Evolutionary conservation across 2,888 invertebrate species (phyloP).

Genomic region (Ptychoptera albimana): DNA sequence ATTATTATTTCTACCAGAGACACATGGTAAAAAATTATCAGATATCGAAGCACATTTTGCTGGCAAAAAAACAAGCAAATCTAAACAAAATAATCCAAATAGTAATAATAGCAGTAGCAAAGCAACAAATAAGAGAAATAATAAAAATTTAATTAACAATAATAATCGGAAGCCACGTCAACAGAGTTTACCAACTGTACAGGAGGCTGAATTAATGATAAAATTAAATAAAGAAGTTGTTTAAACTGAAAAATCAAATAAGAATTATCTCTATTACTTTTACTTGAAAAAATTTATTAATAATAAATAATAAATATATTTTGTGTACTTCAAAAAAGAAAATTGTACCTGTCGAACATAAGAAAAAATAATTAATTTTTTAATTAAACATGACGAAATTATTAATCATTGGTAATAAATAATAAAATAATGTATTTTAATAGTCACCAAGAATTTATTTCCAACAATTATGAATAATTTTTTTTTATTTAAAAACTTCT

Average conservation of each 20-base stretch:
- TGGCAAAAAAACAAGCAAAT: conserved; percentile 25
- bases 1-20: conserved; percentile 39
- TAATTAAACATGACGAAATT: too few relatives aligned
- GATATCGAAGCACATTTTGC: conserved; percentile 44
- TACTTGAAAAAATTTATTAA: too few relatives aligned
- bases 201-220: conserved; percentile 13
- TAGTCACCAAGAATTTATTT: too few relatives aligned
- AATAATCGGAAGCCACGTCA: conserved; percentile 10
- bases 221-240: conserved; percentile 6
- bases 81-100: conserved; percentile 8
- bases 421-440: too few relatives aligned
- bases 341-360: too few relatives aligned
- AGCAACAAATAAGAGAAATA: neutral
- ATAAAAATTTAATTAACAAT: neutral
- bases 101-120: neutral
- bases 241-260: neutral
- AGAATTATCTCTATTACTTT: too few relatives aligned
- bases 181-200: conserved; percentile 11
- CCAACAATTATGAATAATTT: too few relatives aligned
- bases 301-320: too few relatives aligned
- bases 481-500: too few relatives aligned
- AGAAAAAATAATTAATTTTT: too few relatives aligned
- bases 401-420: too few relatives aligned
- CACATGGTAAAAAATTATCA: conserved; percentile 41
- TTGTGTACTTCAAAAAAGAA: too few relatives aligned